Base-by-base conservation (phyloP, 2,888 invertebrate genomes). In the Maniola hyperantus region DNA sequence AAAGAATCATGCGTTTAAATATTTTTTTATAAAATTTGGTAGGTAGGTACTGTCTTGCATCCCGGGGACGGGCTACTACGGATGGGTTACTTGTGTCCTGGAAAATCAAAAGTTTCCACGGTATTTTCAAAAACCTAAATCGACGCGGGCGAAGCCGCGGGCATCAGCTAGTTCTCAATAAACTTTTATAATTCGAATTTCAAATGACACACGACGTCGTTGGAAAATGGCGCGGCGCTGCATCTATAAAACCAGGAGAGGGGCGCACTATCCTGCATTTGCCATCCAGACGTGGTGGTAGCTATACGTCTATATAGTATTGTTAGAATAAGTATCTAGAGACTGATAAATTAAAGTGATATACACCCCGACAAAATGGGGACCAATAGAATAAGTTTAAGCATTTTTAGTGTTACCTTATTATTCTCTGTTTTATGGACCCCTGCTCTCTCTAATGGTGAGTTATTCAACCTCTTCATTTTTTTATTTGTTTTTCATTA, bases 381-480 rank as follows among this genome's bases (percentile, higher is more conserved):
- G 90, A 81, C 79, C 74, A 78, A 77, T 88, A 86, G 79, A 75
- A 79, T 86, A 81, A 88, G 88, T 81, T 83, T 84, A 72, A 77
- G 75, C 77, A 76, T 74, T 68, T 72, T 87, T 77, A 84, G 91
- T 91, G 91, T 85, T 79, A 74, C 89, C 69, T 76, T 89, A 71
- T 74, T 87, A 74, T 76, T 91, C 80, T 83, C 89, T 79, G 87
- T 91, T 84, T 82, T 91, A 81, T 91, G 91, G 91, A 87, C 84
- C 76, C 88, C 91, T 26, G 86, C 84, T 57, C 57, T 57, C 54
- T 64, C 65, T 69, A 76, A 83, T 68, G 89, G 91, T 91, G 69
- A 88, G 91, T 91, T 71, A 18, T 53, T 36, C 10, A 58, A 42
- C 0, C 0, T 13, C 44, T 46, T 6, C 13, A 42, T 1, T 4